These are phyloP conservation scores for Toxonevra muliebris DNA, from an alignment of 2,888 invertebrate genomes.

Conservation along the genomic window DNA sequence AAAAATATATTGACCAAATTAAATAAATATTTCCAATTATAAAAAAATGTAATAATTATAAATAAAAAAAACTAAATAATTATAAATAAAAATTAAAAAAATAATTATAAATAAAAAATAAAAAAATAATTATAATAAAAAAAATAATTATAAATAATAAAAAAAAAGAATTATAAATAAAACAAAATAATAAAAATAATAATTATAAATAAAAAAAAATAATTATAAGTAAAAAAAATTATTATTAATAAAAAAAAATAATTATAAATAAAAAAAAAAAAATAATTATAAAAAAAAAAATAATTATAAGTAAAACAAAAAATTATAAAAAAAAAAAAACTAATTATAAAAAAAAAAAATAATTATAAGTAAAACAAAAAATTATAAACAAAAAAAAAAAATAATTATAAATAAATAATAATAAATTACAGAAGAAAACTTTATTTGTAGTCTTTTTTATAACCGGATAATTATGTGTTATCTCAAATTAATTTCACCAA, in stretches of 20 bases:
- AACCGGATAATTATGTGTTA: too few species aligned
- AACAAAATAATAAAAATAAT: too few species aligned
- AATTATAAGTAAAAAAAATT: background rate
- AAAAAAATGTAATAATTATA: conserved; percentile 1
- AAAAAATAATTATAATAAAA: background rate
- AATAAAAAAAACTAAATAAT: background rate
- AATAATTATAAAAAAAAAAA: too few species aligned
- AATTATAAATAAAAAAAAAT: background rate
- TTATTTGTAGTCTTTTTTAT: too few species aligned
- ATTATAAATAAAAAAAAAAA: background rate
- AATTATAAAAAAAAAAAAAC: conserved; percentile 2
- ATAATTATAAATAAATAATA: too few species aligned
- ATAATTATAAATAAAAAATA: background rate
- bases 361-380: background rate
- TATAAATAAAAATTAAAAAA: background rate
- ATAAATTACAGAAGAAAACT: too few species aligned
- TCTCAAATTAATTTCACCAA: too few species aligned
- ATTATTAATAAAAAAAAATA: conserved; percentile 2
- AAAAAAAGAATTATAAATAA: too few species aligned
- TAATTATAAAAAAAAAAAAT: too few species aligned
- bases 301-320: too few species aligned
- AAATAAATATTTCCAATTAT: background rate
- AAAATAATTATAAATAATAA: background rate
- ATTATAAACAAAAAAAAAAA: background rate
- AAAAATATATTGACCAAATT: too few species aligned